Percentiles rank a stretch among this genome's conserved stretches.
Evolutionary conservation across 92 coral and sea anemone genomes (phyloP).

Genomic region (Micromussa lordhowensis): DNA sequence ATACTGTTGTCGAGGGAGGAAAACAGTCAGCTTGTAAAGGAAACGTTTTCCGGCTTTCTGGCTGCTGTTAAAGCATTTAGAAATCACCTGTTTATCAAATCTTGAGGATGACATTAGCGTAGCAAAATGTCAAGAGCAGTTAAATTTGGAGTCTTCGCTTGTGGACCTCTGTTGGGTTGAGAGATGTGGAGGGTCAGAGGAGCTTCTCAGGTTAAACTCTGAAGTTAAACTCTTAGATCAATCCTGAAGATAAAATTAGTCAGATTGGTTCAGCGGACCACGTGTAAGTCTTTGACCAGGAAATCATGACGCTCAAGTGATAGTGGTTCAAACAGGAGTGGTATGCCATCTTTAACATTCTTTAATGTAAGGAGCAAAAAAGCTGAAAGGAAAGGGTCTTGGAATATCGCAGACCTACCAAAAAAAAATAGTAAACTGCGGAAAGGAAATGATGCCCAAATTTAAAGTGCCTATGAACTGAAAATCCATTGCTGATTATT

Average conservation of each 20-base stretch:
- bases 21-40: slow-evolving; percentile 28
- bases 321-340: neutral
- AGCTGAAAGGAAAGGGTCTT: too few relatives aligned
- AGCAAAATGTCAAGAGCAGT: slow-evolving; percentile 16
- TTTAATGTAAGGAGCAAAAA: slow-evolving; percentile 38
- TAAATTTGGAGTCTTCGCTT: slow-evolving; percentile 6
- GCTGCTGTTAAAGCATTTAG: slow-evolving; percentile 26
- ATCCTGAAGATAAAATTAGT: slow-evolving; percentile 29
- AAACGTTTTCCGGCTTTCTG: slow-evolving; percentile 22
- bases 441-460: too few relatives aligned
- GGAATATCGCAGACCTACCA: too few relatives aligned
- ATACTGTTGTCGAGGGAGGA: slow-evolving; percentile 19
- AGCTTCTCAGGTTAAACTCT: neutral
- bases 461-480: too few relatives aligned
- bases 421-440: too few relatives aligned
- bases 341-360: slow-evolving; percentile 1
- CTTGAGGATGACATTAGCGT: slow-evolving; percentile 20
- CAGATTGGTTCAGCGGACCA: slow-evolving; percentile 11
- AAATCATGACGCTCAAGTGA: slow-evolving; percentile 6
- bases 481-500: too few relatives aligned
- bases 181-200: slow-evolving; percentile 20
- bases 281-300: slow-evolving; percentile 19
- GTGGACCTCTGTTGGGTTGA: slow-evolving; percentile 20
- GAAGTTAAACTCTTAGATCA: slow-evolving; percentile 23
- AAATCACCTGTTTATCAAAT: neutral